Conservation (phyloP, 2,888 invertebrate genomes). For the Hyposoter didymator region DNA sequence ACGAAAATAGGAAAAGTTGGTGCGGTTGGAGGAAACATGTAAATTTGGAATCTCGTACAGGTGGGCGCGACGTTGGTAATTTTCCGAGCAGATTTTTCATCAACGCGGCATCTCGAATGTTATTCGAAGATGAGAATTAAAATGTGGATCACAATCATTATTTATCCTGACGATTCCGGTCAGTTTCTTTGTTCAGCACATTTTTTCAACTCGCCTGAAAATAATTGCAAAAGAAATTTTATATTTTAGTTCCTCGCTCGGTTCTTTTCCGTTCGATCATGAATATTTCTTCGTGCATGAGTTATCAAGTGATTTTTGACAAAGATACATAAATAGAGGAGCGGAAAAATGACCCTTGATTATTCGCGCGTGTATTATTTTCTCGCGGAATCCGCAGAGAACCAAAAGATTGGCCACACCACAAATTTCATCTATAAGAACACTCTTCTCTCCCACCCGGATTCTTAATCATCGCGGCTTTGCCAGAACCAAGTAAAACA, state of each 20-base stretch:
- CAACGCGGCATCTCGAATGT: too few relatives aligned
- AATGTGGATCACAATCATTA: too few relatives aligned
- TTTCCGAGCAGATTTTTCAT: background rate
- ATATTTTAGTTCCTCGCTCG: background rate
- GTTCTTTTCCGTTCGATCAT: background rate
- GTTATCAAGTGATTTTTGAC: conserved; percentile 2
- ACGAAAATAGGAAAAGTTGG: conserved; percentile 54
- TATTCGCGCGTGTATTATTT: conserved; percentile 6
- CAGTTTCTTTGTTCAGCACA: background rate
- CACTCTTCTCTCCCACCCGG: conserved; percentile 6
- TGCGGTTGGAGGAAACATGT: conserved; percentile 67
- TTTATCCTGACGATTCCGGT: too few relatives aligned
- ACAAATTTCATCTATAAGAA: conserved; percentile 41
- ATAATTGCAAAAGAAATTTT: background rate
- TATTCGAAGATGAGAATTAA: too few relatives aligned
- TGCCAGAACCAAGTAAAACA: conserved; percentile 49
- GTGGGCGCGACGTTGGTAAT: conserved; percentile 66
- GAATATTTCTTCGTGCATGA: background rate
- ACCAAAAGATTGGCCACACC: conserved; percentile 21
- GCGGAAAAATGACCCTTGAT: background rate
- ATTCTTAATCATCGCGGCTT: conserved; percentile 43
- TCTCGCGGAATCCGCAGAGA: conserved; percentile 40
- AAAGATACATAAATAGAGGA: conserved; percentile 36
- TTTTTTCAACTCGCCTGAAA: background rate
- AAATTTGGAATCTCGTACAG: conserved; percentile 73